These are phyloP conservation scores for Halcyon smyrnensis DNA, from an alignment of 2,797 vertebrate species.

Conservation along the genomic window DNA sequence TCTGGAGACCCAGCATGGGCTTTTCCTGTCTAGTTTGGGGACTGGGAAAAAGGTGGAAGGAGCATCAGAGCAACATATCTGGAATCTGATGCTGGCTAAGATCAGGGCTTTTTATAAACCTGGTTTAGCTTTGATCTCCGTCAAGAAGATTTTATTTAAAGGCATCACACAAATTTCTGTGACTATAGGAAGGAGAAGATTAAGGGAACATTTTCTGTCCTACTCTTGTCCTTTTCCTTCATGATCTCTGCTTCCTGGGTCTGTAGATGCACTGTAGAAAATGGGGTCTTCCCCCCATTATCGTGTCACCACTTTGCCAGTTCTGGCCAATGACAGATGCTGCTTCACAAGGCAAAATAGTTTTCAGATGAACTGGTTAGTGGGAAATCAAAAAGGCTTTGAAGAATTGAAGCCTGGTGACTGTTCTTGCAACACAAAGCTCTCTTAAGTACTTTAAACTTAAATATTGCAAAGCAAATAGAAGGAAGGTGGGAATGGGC, in stretches of 20 bases:
- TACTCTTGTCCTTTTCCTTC: neutral
- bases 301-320: neutral
- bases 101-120: neutral
- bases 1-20: neutral
- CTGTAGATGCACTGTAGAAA: neutral
- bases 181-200: neutral
- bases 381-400: neutral
- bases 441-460: conserved; percentile 19
- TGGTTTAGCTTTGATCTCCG: neutral
- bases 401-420: conserved; percentile 1
- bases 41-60: neutral
- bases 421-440: conserved; percentile 3
- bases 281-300: neutral
- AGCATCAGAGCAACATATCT: neutral
- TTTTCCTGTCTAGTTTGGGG: neutral
- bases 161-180: neutral
- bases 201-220: neutral
- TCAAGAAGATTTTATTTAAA: neutral
- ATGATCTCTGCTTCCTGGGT: neutral
- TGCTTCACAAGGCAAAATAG: neutral
- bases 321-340: neutral
- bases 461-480: conserved; percentile 43
- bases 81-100: neutral
- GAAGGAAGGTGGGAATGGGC: neutral
- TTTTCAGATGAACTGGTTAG: neutral